Evolutionary conservation across 2,888 invertebrate species (phyloP).

Genomic region (Drosophila conformis): DNA sequence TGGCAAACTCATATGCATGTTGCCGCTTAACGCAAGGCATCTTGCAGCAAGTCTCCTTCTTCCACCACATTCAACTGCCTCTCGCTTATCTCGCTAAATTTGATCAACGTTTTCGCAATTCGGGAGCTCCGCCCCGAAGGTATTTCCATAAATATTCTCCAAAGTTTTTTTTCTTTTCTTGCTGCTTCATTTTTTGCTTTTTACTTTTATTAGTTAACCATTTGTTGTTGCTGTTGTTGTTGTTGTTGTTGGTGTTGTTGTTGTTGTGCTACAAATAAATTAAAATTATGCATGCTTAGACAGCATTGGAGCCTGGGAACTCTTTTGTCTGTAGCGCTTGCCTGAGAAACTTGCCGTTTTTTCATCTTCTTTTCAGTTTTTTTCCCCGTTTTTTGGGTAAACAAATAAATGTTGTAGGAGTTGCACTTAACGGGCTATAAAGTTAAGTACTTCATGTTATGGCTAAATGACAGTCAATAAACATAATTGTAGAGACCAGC

Average conservation of each 20-base stretch:
- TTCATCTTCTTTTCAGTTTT: background rate
- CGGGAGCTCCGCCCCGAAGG: conserved; percentile 85
- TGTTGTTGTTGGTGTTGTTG: conserved; percentile 22
- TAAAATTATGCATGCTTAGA: conserved; percentile 81
- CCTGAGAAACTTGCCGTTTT: conserved; percentile 46
- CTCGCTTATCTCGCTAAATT: conserved; percentile 74
- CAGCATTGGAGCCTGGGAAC: conserved; percentile 68
- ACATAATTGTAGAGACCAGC: conserved; percentile 1
- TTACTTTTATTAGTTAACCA: conserved; percentile 71
- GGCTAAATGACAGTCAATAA: conserved; percentile 18
- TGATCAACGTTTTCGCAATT: conserved; percentile 84
- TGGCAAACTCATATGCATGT: conserved; percentile 1
- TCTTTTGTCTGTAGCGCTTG: conserved; percentile 25
- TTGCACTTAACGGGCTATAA: conserved; percentile 31
- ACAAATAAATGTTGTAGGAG: conserved; percentile 64
- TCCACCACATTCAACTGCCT: conserved; percentile 4
- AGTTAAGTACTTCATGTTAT: conserved; percentile 4
- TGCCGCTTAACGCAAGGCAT: conserved; percentile 56
- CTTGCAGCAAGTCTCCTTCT: conserved; percentile 33
- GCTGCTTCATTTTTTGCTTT: conserved; percentile 48
- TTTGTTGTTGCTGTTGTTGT: conserved; percentile 41
- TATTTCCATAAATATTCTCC: conserved; percentile 79
- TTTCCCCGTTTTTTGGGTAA: conserved; percentile 21
- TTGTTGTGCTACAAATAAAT: conserved; percentile 76
- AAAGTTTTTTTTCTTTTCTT: conserved; percentile 9